Conservation (phyloP, 2,113 vertebrate genomes). For the Mohoua ochrocephala region DNA sequence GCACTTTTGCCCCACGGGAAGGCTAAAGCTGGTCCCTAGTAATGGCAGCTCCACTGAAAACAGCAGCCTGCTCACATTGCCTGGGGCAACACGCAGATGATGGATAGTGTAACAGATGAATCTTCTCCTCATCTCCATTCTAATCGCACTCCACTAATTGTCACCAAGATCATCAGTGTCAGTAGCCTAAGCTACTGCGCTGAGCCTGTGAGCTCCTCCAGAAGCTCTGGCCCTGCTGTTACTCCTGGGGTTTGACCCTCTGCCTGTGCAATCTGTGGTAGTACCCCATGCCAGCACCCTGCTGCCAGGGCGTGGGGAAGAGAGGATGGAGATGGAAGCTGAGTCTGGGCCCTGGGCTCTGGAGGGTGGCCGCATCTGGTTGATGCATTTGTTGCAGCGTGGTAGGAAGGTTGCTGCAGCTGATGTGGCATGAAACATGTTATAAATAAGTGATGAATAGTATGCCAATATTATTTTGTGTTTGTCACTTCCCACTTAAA, state of each 20-base stretch:
- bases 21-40: background rate
- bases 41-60: background rate
- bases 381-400: background rate
- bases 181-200: background rate
- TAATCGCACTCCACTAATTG: constrained; percentile 60
- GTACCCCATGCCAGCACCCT: background rate
- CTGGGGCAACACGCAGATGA: constrained; percentile 59
- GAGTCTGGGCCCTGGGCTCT: background rate
- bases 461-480: background rate
- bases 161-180: constrained; percentile 58
- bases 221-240: background rate
- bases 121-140: constrained; percentile 53
- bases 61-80: constrained; percentile 42
- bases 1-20: background rate
- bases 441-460: background rate
- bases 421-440: background rate
- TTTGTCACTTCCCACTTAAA: background rate
- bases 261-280: background rate
- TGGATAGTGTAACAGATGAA: constrained; percentile 62
- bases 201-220: background rate
- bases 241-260: constrained; percentile 20
- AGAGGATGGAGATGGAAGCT: background rate
- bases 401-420: background rate
- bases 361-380: background rate
- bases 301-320: background rate